Base-by-base conservation (phyloP, 2,113 vertebrate species). In the Limanda limanda region DNA sequence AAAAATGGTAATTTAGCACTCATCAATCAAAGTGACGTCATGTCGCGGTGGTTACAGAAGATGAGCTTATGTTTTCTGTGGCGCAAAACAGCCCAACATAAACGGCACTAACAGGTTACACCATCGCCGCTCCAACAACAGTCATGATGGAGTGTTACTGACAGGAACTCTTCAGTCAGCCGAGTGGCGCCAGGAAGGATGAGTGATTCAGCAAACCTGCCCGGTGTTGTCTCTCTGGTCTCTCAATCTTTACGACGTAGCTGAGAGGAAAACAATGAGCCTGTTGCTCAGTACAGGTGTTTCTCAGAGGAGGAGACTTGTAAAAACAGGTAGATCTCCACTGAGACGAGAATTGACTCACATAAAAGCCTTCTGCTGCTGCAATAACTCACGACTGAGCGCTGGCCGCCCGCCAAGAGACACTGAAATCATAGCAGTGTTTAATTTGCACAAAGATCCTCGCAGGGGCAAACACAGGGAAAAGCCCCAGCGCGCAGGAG, bases 121-220 rank as follows among this genome's bases (percentile, higher is more conserved):
- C 76, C 84, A 93, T 93, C 92, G 93, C 87, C 81, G 75, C 83
- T 93, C 84, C 88, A 45, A 86, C 86, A 87, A 93, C 93, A 91
- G 62, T 20, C 92, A 89, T 88, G 92, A 93, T 66, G 64, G 66
- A 89, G 74, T 93, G 94, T 94, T 94, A 88, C 91, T 93, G 92
- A 93, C 94, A 94, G 95, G 93, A 94, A 94, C 78, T 92, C 84
- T 74, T 90, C 85, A 86, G 86, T 71, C 91, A 94, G 94, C 91
- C 92, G 82, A 88, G 93, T 95, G 96, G 96, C 90, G 90, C 95
- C 95, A 93, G 81, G 4, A 93, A 95, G 94, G 92, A 94, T 92
- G 93, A 94, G 93, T 96, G 96, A 96, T 96, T 95, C 64, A 96
- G 94, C 94, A 93, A 94, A 95, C 94, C 95, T 94, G 91, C 90